Percentiles rank a stretch among this genome's conserved stretches.
Evolutionary conservation across 2,888 invertebrate species (phyloP).

Genomic region (Scaptomyza caliginosa): DNA sequence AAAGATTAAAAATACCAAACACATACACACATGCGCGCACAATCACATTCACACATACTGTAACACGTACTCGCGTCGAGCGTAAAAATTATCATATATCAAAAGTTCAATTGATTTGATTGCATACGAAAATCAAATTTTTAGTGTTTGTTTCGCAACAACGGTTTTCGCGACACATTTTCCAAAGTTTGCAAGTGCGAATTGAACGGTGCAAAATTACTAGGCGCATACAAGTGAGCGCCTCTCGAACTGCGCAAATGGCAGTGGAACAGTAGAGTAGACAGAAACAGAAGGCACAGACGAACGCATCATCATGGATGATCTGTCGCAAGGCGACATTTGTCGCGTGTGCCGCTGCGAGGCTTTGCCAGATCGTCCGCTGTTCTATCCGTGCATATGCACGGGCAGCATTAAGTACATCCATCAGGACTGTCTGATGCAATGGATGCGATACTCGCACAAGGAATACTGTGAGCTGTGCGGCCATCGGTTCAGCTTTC

Average conservation of each 20-base stretch:
- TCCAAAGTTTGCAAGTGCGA: neutral
- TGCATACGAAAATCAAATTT: slow-evolving; percentile 40
- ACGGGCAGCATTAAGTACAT: slow-evolving; percentile 99
- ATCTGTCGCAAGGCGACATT: slow-evolving; percentile 88
- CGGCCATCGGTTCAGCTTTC: slow-evolving; percentile 98
- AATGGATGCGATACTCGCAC: slow-evolving; percentile 99
- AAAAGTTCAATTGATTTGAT: slow-evolving; percentile 44
- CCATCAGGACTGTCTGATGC: slow-evolving; percentile 98
- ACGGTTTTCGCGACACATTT: slow-evolving; percentile 8
- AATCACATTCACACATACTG: slow-evolving; percentile 28
- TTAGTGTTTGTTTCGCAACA: slow-evolving; percentile 28
- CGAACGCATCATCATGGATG: slow-evolving; percentile 79
- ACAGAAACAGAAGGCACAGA: neutral
- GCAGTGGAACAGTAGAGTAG: slow-evolving; percentile 33
- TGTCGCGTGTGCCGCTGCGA: slow-evolving; percentile 99
- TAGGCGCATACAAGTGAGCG: slow-evolving; percentile 29
- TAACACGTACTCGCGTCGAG: slow-evolving; percentile 57
- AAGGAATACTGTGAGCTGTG: slow-evolving; percentile 99
- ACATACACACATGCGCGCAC: slow-evolving; percentile 8
- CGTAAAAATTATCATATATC: slow-evolving; percentile 57
- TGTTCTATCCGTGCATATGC: slow-evolving; percentile 99
- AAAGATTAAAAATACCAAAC: slow-evolving; percentile 33
- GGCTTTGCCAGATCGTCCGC: slow-evolving; percentile 94
- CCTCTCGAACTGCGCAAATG: slow-evolving; percentile 54
- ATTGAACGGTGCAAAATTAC: neutral